phyloP scores from a whole-genome alignment of 2,113 vertebrate genomes.

The Nycticryphes semicollaris region DNA sequence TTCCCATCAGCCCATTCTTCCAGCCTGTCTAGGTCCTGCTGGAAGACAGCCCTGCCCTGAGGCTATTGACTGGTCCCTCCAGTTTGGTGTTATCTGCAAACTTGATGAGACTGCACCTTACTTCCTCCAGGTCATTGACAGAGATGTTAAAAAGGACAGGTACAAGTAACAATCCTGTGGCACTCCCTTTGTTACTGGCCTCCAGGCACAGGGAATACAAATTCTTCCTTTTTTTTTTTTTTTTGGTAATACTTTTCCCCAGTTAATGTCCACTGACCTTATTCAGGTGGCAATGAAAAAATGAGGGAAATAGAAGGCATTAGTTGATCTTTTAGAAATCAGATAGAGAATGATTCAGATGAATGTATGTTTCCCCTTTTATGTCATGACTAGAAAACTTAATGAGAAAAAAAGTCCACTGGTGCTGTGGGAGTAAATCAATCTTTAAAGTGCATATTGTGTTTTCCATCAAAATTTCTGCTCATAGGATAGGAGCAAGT shows the following conservation, averaged over 20 bases:
- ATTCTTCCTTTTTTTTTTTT: background rate
- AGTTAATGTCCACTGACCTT: background rate
- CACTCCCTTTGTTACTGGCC: background rate
- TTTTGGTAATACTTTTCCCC: background rate
- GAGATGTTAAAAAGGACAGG: background rate
- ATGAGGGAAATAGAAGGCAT: background rate
- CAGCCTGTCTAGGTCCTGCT: background rate
- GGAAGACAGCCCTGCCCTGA: background rate
- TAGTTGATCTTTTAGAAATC: background rate
- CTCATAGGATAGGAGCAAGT: background rate
- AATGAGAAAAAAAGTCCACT: background rate
- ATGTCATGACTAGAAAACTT: background rate
- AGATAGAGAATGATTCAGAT: background rate
- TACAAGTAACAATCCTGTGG: background rate
- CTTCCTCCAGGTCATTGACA: background rate
- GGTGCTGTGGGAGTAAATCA: background rate
- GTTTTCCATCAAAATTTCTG: background rate
- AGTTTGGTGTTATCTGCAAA: background rate
- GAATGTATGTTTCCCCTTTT: background rate
- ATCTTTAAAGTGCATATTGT: background rate
- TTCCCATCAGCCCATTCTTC: background rate
- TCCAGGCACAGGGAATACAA: background rate
- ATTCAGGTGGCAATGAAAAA: background rate
- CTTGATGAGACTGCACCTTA: background rate
- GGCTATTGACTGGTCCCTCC: background rate